Conservation (phyloP, 2,113 vertebrate species). For the Lophotis ruficrista region DNA sequence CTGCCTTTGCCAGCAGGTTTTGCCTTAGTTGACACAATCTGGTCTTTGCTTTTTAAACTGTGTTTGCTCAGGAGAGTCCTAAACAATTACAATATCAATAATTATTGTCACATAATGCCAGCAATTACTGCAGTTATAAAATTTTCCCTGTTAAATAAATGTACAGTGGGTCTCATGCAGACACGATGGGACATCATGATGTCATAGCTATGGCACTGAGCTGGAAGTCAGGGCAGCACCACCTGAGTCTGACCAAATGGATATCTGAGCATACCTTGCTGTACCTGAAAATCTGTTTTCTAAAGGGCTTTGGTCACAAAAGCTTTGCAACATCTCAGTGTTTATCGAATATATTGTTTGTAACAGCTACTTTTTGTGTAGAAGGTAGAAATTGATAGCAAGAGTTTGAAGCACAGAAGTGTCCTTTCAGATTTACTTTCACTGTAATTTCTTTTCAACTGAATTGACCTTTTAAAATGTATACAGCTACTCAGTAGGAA, state of each 20-base stretch:
- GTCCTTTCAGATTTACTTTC: not conserved
- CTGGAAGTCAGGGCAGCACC: not conserved
- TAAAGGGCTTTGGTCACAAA: not conserved
- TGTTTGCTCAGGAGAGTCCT: not conserved
- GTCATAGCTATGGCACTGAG: not conserved
- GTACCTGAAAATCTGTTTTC: not conserved
- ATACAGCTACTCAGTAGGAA: not conserved
- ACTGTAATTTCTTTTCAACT: not conserved
- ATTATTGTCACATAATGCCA: not conserved
- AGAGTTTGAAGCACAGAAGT: not conserved
- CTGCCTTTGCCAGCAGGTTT: not conserved
- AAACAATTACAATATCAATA: not conserved
- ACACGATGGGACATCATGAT: accelerated
- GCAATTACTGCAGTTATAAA: not conserved
- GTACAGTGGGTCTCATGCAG: not conserved
- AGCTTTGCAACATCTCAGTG: not conserved
- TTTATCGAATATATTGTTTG: not conserved
- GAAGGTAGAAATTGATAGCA: not conserved
- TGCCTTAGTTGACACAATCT: not conserved
- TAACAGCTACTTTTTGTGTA: not conserved
- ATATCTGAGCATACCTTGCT: not conserved
- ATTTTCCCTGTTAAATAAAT: not conserved
- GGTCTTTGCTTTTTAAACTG: not conserved
- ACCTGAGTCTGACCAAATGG: not conserved
- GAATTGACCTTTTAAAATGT: not conserved